Base-by-base conservation (phyloP, 2,888 invertebrate species). In the Oscheius sp. region DNA sequence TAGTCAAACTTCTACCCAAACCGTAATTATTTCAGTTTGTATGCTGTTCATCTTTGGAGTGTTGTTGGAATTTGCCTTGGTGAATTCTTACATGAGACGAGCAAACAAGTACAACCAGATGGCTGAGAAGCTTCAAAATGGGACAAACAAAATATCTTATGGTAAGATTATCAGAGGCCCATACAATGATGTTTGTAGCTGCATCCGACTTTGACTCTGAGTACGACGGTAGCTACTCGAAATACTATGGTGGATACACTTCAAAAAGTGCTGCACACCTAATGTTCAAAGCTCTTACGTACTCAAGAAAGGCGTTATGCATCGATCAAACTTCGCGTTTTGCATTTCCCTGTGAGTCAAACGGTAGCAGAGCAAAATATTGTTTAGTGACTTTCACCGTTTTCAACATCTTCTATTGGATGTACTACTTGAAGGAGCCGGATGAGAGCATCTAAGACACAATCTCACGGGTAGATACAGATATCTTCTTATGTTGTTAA, bases 41-140 rank as follows among this genome's bases (percentile, higher is more conserved):
- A 85, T 85, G 84, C 73, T 86, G 35, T 86, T 86, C 78, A 85
- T 86, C 66, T 86, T 86, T 74, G 86, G 86, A n/a, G 86, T 85
- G 1, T 76, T 86, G 21, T 72, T 86, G 11, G 86, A 86, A 58
- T 86, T 86, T 59, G 85, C 86, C 11, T 74, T 85, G 53, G 86
- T 86, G 11, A 86, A 86, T 57, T 78, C 78, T 21, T 85, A 84
- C 63, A 86, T 86, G 86, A 59, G 86, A 55, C 47, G 81, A 50
- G 85, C 86, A 37, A 85, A 86, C 74, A 86, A 86, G 73, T 86
- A 84, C 78, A 83, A 85, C 60, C 79, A 84, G n/a, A 79, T 85
- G 80, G 85, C 86, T n/a, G 85, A 86, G 63, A 84, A 84, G 59
- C 73, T 83, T 60, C 81, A 82, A 59, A 66, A 71, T 55, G 66